Evolutionary conservation across 2,797 vertebrate species (phyloP).

Genomic region (Mycteria americana): DNA sequence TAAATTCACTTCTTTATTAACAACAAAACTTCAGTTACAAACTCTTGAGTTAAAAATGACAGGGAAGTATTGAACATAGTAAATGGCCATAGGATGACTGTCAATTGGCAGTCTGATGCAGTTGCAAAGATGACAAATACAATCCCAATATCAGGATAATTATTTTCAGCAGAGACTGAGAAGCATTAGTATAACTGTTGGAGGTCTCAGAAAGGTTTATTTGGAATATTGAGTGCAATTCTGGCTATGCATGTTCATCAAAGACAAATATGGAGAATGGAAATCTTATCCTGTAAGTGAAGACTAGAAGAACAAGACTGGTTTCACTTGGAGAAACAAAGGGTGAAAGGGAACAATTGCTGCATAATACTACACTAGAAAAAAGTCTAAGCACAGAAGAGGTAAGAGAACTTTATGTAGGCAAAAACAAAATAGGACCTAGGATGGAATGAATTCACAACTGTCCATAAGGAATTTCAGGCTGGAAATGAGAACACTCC

Average conservation of each 20-base stretch:
- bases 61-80: background rate
- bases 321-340: background rate
- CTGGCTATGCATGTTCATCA: background rate
- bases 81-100: background rate
- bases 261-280: background rate
- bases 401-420: background rate
- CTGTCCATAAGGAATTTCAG: background rate
- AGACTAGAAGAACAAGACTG: background rate
- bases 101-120: background rate
- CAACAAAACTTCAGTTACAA: background rate
- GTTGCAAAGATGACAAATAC: background rate
- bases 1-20: background rate
- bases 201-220: background rate
- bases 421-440: background rate
- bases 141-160: background rate
- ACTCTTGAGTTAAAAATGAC: background rate
- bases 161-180: background rate
- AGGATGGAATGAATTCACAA: background rate
- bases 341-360: background rate
- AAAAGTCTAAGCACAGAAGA: background rate
- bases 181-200: background rate
- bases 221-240: background rate
- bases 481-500: background rate
- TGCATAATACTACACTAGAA: background rate
- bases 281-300: background rate